Evolutionary conservation across 2,888 invertebrate species (phyloP), one percentile per base, ranked within the genome.

Genomic region (Therioaphis trifolii): DNA sequence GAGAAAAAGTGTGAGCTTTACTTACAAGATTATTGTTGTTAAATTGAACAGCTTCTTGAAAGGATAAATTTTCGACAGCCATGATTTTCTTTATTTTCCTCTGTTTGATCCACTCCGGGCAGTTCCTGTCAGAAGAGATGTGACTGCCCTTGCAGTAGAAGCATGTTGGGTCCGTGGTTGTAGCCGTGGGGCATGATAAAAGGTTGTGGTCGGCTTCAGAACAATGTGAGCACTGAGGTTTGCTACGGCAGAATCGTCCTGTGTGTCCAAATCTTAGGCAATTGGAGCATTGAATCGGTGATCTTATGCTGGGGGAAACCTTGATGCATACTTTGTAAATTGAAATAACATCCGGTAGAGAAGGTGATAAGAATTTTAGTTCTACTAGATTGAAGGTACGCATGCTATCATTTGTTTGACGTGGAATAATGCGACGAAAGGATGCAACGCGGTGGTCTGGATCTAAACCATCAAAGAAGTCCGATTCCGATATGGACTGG

Each of bases 361-460:
- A n/a, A 7, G 43, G 68, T 0, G 43, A 68, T 43, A 43, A 21
- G 7, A 68, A 68, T 68, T 68, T 68, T 14, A 68, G 0, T 68
- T 68, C 43, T 0, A 68, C 24, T 24, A 24, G 21, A 43, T 43
- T 68, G 14, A 21, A 68, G 14, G 68, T 1, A 24, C 68, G 35
- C 18, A 29, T n/a, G 29, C 11, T 63, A 63, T 63, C 35, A 2
- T 40, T 21, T 0, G 4, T 4, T 24, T 14, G 21, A 43, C 21
- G 14, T 24, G 40, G 14, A 43, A 43, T 72, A 5, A 72, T 72
- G 52, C 52, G 52, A 29, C 52, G 46, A 52, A 71, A 72, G 18
- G 49, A 72, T 11, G 29, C 9, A n/a, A 71, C n/a, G 15, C 4
- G 3, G 11, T 46, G 1, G 4, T 14, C 1, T 15, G 18, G n/a